Evolutionary conservation across 2,113 vertebrate genomes (phyloP).

Genomic region (Corythoichthys intestinalis): DNA sequence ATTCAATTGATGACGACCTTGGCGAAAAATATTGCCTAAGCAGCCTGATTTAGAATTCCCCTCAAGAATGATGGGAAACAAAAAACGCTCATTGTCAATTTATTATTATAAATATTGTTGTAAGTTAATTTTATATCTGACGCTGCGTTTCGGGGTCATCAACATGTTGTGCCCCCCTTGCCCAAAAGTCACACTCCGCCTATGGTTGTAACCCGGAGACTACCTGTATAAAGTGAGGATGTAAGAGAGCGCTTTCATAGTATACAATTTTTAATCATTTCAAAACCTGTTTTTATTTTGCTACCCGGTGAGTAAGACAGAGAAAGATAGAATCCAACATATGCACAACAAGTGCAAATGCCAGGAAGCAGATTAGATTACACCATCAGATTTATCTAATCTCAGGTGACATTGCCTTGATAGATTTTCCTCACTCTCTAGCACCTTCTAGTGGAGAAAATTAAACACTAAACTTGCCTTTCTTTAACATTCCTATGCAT

Average conservation of each 20-base stretch:
- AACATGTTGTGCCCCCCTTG: no score
- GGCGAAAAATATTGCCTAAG: no score
- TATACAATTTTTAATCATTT: no score
- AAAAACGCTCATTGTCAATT: no score
- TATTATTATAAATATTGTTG: no score
- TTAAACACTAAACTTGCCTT: not conserved
- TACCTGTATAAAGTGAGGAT: conserved; percentile 11
- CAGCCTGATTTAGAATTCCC: no score
- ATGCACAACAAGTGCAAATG: conserved; percentile 40
- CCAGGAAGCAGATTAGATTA: conserved; percentile 60
- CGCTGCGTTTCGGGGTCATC: no score
- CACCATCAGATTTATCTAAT: conserved; percentile 65
- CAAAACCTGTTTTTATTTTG: conserved; percentile 5
- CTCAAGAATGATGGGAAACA: no score
- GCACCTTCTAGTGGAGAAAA: conserved; percentile 39
- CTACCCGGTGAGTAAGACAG: conserved; percentile 4
- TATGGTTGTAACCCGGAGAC: no score
- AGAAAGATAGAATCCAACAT: conserved; percentile 16
- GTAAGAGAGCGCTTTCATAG: conserved; percentile 2
- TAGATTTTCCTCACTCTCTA: conserved; percentile 18
- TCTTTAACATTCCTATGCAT: not conserved
- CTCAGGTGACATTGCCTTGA: conserved; percentile 66
- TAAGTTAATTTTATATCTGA: no score
- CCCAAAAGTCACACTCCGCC: no score
- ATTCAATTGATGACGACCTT: no score